A percentile compares a stretch with the other conserved stretches of the same genome.
Conservation (phyloP, 2,797 vertebrate species). For the Pseudochromis fuscus region DNA sequence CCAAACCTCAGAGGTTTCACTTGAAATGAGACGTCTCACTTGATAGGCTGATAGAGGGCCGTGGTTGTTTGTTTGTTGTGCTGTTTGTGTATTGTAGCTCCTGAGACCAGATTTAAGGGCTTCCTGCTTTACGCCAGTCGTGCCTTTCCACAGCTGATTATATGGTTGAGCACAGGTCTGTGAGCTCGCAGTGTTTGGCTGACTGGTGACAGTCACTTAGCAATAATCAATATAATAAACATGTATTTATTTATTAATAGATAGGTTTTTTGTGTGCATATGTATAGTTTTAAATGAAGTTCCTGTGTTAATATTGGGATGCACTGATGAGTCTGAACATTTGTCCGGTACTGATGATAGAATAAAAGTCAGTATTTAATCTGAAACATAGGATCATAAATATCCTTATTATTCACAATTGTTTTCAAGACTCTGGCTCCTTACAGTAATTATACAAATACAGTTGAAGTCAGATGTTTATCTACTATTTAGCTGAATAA, state of each 20-base stretch:
- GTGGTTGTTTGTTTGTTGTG: not conserved
- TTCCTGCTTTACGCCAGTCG: conserved; percentile 30
- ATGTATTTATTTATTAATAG: not conserved
- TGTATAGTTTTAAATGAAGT: conserved; percentile 11
- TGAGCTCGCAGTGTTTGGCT: conserved; percentile 10
- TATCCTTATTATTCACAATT: too few relatives aligned
- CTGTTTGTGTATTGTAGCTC: not conserved
- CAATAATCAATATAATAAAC: conserved; percentile 8
- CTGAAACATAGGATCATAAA: too few relatives aligned
- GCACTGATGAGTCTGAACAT: too few relatives aligned
- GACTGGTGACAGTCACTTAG: conserved; percentile 18
- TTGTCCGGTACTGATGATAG: rapidly evolving
- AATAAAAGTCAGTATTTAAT: not conserved
- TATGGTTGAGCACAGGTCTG: conserved; percentile 5
- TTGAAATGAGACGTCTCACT: not conserved
- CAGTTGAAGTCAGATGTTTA: too few relatives aligned
- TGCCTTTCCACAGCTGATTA: conserved; percentile 73
- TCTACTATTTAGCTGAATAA: too few relatives aligned
- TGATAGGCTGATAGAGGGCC: not conserved
- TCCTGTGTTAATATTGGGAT: conserved; percentile 11
- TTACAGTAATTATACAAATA: too few relatives aligned
- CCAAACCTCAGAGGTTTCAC: not conserved
- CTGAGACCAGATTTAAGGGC: conserved; percentile 12
- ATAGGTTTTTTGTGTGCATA: not conserved
- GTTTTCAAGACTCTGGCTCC: too few relatives aligned